These are phyloP conservation scores for Xyrichtys novacula DNA, from an alignment of 2,797 vertebrate genomes.

Conservation along the genomic window DNA sequence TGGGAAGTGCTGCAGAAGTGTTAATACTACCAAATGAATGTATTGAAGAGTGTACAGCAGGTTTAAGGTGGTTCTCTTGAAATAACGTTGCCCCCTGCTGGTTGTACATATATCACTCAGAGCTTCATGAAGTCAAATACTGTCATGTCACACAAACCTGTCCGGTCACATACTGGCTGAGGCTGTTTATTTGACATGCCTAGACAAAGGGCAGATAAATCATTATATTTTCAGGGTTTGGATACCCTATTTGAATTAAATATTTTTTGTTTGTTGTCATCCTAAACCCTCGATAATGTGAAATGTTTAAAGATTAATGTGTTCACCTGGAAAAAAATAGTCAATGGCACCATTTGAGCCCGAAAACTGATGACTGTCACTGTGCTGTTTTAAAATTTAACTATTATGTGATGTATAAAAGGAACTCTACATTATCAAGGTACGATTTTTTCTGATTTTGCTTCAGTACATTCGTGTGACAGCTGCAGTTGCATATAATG, in stretches of 20 bases:
- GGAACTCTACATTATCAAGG: neutral
- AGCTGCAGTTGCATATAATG: neutral
- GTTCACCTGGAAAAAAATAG: neutral
- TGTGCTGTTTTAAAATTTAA: neutral
- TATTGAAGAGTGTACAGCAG: neutral
- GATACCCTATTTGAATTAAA: too few relatives aligned
- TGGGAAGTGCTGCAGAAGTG: too few relatives aligned
- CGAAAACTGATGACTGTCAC: neutral
- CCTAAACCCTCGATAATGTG: neutral
- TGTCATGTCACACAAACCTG: conserved; percentile 6
- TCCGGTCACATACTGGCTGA: neutral
- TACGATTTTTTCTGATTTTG: neutral
- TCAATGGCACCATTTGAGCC: neutral
- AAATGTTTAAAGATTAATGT: neutral
- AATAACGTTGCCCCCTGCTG: conserved; percentile 75
- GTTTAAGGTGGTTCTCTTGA: conserved; percentile 10
- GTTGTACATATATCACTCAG: conserved; percentile 16
- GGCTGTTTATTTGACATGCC: neutral
- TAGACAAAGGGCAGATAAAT: too few relatives aligned
- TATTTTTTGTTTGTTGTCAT: neutral
- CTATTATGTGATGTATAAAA: neutral
- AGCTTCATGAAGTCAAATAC: neutral
- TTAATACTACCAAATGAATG: too few relatives aligned
- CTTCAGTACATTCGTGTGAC: neutral
- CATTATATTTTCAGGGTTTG: too few relatives aligned